Evolutionary conservation across 2,797 vertebrate species (phyloP), one percentile per base, ranked within the genome.

Genomic region (Chelon auratus): DNA sequence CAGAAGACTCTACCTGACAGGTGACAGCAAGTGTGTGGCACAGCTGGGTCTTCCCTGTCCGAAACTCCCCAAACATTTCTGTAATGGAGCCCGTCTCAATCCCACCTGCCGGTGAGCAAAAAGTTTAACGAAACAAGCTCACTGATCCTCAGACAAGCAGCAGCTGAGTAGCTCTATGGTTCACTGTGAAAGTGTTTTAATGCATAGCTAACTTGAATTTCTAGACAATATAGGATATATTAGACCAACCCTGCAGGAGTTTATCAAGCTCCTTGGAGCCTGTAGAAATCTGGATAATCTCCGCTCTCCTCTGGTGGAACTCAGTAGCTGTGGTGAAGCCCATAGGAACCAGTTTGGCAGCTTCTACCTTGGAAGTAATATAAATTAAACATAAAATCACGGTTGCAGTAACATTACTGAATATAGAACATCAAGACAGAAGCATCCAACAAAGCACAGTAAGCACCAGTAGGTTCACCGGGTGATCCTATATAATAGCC

Each of bases 31-130:
- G 87, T 0, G 97, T 99, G 86, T 99, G 98, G 86, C 98, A 99
- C 73, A 99, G 89, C 89, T 99, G 98, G 0, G 98, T 99, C 80
- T 99, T 99, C 15, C 98, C 98, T 0, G 98, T 99, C 22, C 98
- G 95, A 76, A 99, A 99, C 87, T 99, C 98, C 61, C 98, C 98
- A 4, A 99, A 99, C 93, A 99, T 96, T 86, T 99, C 97, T 10
- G 98, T 99, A 84, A 99, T 99, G 65, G 98, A 99, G 17, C 97
- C 98, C 0, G 97, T 99, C 91, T 99, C 98, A 62, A 99, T 96
- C 57, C 98, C 98, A 69, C 98, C 98, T 99, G 82, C 22, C 68
- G 48, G 15, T 51, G 5, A 67, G 56, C 12, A 45, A 4, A n/a
- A 6, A 3, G 1, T 53, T 13, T 22, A 9, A 43, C 8, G 2